Conservation (phyloP, 2,797 vertebrate genomes). For the Melanotaenia nigrans region DNA sequence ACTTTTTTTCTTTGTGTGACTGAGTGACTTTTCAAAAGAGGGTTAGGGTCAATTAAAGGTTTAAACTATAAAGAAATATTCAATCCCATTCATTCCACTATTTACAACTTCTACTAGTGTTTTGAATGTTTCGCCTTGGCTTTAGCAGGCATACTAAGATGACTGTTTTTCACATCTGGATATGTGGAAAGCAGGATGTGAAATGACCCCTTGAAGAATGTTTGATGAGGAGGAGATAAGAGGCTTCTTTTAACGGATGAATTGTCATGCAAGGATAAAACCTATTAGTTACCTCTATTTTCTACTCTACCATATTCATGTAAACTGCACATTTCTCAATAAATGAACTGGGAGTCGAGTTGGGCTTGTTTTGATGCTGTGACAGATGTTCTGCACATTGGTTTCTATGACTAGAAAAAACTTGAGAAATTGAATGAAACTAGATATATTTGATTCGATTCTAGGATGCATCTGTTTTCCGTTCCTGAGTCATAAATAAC, state of each 20-base stretch:
- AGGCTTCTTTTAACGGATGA: constrained; percentile 13
- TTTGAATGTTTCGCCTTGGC: background rate
- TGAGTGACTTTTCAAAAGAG: background rate
- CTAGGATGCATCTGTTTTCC: constrained; percentile 5
- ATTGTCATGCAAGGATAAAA: constrained; percentile 4
- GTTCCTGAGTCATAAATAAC: constrained; percentile 50
- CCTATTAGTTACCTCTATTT: background rate
- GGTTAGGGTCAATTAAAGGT: background rate
- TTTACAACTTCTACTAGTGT: background rate
- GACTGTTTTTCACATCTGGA: background rate
- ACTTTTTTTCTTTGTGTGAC: background rate
- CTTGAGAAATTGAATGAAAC: background rate
- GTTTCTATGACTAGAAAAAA: background rate
- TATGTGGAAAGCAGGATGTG: constrained; percentile 42
- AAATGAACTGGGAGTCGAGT: background rate
- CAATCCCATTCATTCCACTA: background rate
- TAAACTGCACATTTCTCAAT: background rate
- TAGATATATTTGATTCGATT: background rate
- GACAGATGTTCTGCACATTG: constrained; percentile 1
- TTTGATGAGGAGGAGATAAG: background rate
- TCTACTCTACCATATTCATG: background rate
- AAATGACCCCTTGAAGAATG: constrained; percentile 23
- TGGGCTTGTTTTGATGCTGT: background rate
- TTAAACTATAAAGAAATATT: too few relatives aligned
- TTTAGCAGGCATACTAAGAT: background rate